Evolutionary conservation across 2,888 invertebrate genomes (phyloP).

Genomic region (Nasonovia ribisnigri): DNA sequence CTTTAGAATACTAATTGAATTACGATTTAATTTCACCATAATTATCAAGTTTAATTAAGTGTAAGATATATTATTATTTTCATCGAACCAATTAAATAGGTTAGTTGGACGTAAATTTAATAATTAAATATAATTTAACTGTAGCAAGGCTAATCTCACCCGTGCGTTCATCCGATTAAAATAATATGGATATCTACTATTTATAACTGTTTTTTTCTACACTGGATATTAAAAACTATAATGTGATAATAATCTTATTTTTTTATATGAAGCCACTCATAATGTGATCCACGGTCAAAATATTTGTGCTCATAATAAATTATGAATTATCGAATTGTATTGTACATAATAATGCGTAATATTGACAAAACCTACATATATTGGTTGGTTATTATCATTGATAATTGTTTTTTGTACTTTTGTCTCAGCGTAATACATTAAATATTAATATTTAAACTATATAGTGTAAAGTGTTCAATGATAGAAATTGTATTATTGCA

Average conservation of each 20-base stretch:
- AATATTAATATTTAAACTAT: not conserved
- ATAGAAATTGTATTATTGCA: not conserved
- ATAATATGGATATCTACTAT: not conserved
- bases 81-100: not conserved
- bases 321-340: not conserved
- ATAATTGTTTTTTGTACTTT: not conserved
- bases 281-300: not conserved
- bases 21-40: conserved; percentile 18
- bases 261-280: not conserved
- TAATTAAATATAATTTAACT: conserved; percentile 12
- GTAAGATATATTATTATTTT: not conserved
- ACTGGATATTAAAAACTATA: not conserved
- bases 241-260: not conserved
- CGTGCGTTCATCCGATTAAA: not conserved
- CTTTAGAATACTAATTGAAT: conserved; percentile 1
- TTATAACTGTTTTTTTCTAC: not conserved
- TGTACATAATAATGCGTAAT: not conserved
- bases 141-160: not conserved
- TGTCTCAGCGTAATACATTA: not conserved
- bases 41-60: not conserved
- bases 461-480: not conserved
- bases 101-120: not conserved
- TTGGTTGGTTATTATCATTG: not conserved
- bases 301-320: not conserved
- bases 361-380: not conserved